Evolutionary conservation across 1,140 invertebrate genomes (phyloP).

Genomic region (Melanaphis sacchari): DNA sequence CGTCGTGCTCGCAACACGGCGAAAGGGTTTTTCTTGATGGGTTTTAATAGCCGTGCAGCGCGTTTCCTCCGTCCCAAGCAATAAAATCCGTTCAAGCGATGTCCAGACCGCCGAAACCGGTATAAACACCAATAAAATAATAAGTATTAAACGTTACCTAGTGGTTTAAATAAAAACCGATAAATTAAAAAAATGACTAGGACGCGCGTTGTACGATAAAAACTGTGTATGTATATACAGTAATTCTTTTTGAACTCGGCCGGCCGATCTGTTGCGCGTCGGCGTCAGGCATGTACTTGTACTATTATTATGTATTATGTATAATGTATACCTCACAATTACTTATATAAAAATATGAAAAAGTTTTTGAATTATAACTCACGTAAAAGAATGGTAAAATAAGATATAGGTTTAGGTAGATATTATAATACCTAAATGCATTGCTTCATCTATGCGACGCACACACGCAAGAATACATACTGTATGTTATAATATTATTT

Average conservation of each 20-base stretch:
- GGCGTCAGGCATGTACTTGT: neutral
- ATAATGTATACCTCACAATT: neutral
- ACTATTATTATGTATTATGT: neutral
- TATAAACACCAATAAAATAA: conserved; percentile 53
- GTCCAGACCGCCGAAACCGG: conserved; percentile 50
- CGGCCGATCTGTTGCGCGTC: neutral
- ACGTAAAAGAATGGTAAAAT: neutral
- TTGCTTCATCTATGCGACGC: neutral
- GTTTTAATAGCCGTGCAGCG: conserved; percentile 32
- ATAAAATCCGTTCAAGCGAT: conserved; percentile 38
- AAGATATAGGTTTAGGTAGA: neutral
- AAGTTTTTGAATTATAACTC: neutral
- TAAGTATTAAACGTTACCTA: conserved; percentile 50
- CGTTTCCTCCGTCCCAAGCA: conserved; percentile 26
- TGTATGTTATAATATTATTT: neutral
- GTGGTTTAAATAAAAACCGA: conserved; percentile 50
- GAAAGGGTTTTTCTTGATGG: neutral
- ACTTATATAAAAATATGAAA: neutral
- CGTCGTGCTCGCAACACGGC: neutral
- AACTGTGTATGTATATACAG: neutral
- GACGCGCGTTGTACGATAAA: neutral
- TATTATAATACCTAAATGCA: neutral
- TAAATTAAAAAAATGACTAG: conserved; percentile 47
- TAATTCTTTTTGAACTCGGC: conserved; percentile 36
- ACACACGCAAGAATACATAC: neutral